Conservation (phyloP, 2,113 vertebrate genomes). For the Tinamus guttatus region DNA sequence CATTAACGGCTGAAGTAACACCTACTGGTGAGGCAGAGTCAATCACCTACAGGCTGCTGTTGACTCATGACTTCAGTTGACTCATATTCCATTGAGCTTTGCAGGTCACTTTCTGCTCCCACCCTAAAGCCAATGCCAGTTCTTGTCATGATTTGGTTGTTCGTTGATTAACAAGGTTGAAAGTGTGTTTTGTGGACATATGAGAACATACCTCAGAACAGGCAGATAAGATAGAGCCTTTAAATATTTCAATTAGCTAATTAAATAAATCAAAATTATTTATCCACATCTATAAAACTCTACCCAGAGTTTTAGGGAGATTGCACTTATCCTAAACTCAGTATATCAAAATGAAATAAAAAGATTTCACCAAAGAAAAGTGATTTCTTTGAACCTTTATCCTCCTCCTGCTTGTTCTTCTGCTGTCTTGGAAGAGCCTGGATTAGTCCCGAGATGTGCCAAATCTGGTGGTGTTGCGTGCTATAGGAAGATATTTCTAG, state of each 20-base stretch:
- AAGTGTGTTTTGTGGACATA: neutral
- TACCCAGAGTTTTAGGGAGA: neutral
- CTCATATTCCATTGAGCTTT: slow-evolving; percentile 25
- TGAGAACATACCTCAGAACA: neutral
- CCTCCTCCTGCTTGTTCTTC: neutral
- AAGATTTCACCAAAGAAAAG: neutral
- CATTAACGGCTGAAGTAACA: slow-evolving; percentile 77
- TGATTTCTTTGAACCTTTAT: neutral
- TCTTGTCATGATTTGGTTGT: neutral
- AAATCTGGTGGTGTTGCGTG: neutral
- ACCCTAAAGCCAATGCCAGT: neutral
- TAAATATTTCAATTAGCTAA: neutral
- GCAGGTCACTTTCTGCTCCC: neutral
- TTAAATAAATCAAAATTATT: neutral
- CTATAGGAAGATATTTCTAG: neutral
- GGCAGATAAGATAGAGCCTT: neutral
- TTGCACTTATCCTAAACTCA: neutral
- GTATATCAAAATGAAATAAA: neutral
- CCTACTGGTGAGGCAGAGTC: slow-evolving; percentile 72
- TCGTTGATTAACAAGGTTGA: neutral
- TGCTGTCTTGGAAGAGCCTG: neutral
- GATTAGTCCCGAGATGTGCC: neutral
- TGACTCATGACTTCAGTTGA: slow-evolving; percentile 49
- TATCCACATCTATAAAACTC: neutral
- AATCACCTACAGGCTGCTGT: slow-evolving; percentile 49